Evolutionary conservation across 2,797 vertebrate species (phyloP), one percentile per base, ranked within the genome.

Genomic region (Knipowitschia caucasica): DNA sequence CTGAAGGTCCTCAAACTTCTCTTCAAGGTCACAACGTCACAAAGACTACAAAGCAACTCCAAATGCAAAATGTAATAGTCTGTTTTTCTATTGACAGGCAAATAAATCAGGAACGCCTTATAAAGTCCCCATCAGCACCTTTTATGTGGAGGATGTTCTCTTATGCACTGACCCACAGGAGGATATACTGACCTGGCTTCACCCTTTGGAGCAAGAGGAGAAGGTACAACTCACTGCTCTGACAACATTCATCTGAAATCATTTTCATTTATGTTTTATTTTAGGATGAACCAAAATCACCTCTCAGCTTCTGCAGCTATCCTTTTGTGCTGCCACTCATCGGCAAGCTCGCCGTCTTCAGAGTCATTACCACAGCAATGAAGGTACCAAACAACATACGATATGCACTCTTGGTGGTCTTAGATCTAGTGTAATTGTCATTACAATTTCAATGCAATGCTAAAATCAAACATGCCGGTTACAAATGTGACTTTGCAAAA

Each of bases 1-100:
- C 62, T 88, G 62, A 35, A 85, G 7, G 68, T 23, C 39, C 85
- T 91, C 44, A 86, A 88, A 67, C 66, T 81, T 0, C 79, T 91
- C 31, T 78, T 81, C 78, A 86, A 72, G 65, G 89, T 89, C 39
- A 81, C 35, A 18, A 36, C 10, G 17, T 38, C 18, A 5, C 35
- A n/a, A n/a, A n/a, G n/a, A 38, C 30, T 12, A 14, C 30, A 33
- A 12, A 33, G 11, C 11, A 14, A 2, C 30, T 11, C 4, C 3
- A 1, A 14, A 33, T 33, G 30, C 12, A 14, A 33, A 3, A 4
- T 33, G 14, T 12, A 14, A 14, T 33, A 3, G 14, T 33, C n/a
- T 36, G 10, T 39, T 38, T 1, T 27, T 23, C 5, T 49, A 6
- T 10, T 23, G 44, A n/a, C 56, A 91, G 88, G 85, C 67, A 53